These are phyloP conservation scores for Acropora tenuis DNA, from an alignment of 64 coral and sea anemone species.

Conservation along the genomic window DNA sequence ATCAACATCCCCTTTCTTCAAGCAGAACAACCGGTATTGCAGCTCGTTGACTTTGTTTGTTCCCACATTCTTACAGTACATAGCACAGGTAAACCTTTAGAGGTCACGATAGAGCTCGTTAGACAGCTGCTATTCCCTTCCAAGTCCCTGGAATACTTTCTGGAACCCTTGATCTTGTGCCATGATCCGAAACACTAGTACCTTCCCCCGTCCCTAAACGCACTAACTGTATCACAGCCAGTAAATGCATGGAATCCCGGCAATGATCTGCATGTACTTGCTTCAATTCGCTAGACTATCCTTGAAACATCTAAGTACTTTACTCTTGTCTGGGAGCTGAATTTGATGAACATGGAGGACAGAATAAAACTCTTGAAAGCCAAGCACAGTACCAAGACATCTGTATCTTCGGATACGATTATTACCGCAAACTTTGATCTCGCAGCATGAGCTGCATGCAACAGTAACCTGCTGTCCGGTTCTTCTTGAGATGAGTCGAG, in stretches of 20 bases:
- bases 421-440: conserved; percentile 32
- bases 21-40: conserved; percentile 34
- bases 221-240: conserved; percentile 72
- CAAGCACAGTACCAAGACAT: neutral
- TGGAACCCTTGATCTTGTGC: neutral
- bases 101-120: neutral
- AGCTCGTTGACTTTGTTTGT: neutral
- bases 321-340: conserved; percentile 55
- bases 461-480: conserved; percentile 9
- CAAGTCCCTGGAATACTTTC: conserved; percentile 26
- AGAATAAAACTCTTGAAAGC: too few species aligned
- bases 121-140: conserved; percentile 37
- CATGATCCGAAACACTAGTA: neutral
- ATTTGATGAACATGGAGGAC: conserved; percentile 19
- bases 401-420: conserved; percentile 14
- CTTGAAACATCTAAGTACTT: conserved; percentile 51
- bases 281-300: conserved; percentile 32
- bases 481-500: conserved; percentile 53
- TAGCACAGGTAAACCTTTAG: conserved; percentile 20
- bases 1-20: conserved; percentile 30
- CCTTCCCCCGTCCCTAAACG: conserved; percentile 54
- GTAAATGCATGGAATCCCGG: conserved; percentile 66
- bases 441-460: conserved; percentile 16
- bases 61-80: conserved; percentile 15
- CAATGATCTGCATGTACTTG: conserved; percentile 46